These are phyloP conservation scores for Phalacrocorax pelagicus DNA, from an alignment of 2,113 vertebrate genomes.

Conservation along the genomic window DNA sequence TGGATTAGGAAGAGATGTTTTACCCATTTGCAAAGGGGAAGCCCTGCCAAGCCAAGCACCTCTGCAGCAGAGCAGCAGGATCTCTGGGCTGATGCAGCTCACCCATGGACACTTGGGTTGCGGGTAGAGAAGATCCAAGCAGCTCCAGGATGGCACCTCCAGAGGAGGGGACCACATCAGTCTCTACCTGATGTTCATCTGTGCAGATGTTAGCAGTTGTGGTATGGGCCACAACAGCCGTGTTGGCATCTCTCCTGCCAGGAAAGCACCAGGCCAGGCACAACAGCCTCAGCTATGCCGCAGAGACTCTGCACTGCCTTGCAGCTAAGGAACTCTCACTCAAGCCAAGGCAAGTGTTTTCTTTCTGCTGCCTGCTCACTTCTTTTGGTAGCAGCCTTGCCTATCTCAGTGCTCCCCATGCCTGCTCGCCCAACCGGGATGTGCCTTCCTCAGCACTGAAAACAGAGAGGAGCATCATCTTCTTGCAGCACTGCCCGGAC, in stretches of 20 bases:
- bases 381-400: background rate
- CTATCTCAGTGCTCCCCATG: fast-evolving
- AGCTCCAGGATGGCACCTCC: background rate
- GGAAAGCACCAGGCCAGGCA: background rate
- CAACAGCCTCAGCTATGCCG: background rate
- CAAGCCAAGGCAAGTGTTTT: background rate
- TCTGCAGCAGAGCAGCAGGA: background rate
- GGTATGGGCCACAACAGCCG: background rate
- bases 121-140: background rate
- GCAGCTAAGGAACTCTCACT: background rate
- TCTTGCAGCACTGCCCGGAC: background rate
- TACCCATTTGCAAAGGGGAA: background rate
- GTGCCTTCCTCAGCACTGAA: background rate
- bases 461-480: background rate
- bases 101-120: background rate
- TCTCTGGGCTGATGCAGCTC: background rate
- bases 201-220: background rate
- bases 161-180: background rate
- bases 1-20: background rate
- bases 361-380: background rate
- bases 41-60: background rate
- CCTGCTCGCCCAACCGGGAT: background rate
- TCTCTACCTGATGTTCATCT: background rate
- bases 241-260: background rate
- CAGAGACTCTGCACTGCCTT: background rate